These are phyloP conservation scores for Polypterus bichir DNA, from an alignment of 2,113 vertebrate genomes.

Conservation along the genomic window DNA sequence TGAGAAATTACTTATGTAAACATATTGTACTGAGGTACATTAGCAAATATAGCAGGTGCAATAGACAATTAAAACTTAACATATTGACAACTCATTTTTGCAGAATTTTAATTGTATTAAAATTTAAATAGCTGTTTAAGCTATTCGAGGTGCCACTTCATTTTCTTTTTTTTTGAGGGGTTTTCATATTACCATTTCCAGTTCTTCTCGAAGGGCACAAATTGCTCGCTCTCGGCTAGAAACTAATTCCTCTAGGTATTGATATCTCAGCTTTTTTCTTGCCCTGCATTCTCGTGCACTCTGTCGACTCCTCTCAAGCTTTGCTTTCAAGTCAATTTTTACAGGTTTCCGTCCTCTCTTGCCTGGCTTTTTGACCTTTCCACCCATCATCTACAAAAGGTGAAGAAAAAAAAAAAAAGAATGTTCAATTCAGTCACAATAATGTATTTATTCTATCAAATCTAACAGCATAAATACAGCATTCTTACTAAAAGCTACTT, in stretches of 20 bases:
- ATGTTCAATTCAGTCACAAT: too few relatives aligned
- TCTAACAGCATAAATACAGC: neutral
- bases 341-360: slow-evolving; percentile 91
- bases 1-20: too few relatives aligned
- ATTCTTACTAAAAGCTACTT: neutral
- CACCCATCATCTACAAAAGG: slow-evolving; percentile 60
- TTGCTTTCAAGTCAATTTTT: slow-evolving; percentile 94
- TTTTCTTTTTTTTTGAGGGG: too few relatives aligned
- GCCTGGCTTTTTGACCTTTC: slow-evolving; percentile 94
- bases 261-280: slow-evolving; percentile 87
- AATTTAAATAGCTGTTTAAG: too few relatives aligned
- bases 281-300: slow-evolving; percentile 89
- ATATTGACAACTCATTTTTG: too few relatives aligned
- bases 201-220: slow-evolving; percentile 87
- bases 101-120: too few relatives aligned
- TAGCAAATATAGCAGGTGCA: too few relatives aligned
- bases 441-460: neutral
- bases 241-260: slow-evolving; percentile 92
- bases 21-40: too few relatives aligned
- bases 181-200: slow-evolving; percentile 73
- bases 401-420: neutral
- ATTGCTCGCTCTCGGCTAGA: slow-evolving; percentile 90
- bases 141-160: too few relatives aligned
- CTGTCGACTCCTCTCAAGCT: slow-evolving; percentile 88
- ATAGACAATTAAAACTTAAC: too few relatives aligned